Conservation (phyloP, 2,113 vertebrate genomes). For the Bujurquina vittata region DNA sequence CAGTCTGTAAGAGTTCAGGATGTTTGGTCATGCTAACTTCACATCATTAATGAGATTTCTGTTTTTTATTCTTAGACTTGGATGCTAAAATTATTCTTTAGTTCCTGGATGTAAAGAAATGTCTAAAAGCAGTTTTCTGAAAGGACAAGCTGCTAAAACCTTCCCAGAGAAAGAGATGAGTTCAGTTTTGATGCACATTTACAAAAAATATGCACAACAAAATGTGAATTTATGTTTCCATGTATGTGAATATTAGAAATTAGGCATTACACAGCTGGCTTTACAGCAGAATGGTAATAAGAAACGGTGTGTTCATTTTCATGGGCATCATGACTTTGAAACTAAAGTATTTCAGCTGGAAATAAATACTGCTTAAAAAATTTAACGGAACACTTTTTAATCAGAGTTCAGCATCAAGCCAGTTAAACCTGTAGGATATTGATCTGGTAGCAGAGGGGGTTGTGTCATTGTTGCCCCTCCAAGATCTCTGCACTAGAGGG, state of each 20-base stretch:
- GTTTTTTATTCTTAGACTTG: constrained; percentile 1
- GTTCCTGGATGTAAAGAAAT: background rate
- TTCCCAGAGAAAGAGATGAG: background rate
- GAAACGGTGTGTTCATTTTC: background rate
- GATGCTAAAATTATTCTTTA: background rate
- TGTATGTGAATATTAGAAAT: background rate
- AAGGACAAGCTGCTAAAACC: background rate
- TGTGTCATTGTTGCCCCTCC: no score
- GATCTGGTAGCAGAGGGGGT: no score
- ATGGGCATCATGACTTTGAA: background rate
- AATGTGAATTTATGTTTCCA: background rate
- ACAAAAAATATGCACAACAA: background rate
- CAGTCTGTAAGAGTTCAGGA: background rate
- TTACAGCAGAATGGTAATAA: background rate
- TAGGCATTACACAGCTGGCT: background rate
- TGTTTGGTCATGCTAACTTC: background rate
- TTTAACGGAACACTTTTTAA: no score
- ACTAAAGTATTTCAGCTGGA: background rate
- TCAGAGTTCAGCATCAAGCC: no score
- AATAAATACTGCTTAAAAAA: background rate
- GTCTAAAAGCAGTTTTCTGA: background rate
- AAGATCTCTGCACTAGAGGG: no score
- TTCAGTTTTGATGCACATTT: background rate
- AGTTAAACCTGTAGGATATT: no score
- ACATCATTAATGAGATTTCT: background rate